Evolutionary conservation across 2,797 vertebrate species (phyloP).

Genomic region (Enteromius anoplus): DNA sequence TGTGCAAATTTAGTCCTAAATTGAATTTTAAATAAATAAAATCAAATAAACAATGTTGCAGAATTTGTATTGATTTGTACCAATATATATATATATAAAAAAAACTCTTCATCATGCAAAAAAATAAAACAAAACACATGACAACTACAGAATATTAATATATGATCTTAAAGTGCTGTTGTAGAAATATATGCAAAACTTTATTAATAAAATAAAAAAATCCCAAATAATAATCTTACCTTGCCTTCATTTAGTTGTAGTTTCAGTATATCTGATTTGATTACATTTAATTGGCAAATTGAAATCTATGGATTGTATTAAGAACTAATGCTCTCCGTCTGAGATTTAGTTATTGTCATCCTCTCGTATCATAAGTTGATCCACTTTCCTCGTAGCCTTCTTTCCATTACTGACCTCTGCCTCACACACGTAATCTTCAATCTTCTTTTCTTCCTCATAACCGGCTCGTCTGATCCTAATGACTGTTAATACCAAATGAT

Average conservation of each 20-base stretch:
- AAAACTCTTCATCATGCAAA: background rate
- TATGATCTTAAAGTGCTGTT: background rate
- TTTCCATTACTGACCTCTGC: conserved; percentile 37
- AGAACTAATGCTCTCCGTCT: background rate
- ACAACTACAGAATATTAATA: background rate
- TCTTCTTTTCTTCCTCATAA: conserved; percentile 35
- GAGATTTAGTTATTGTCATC: background rate
- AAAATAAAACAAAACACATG: background rate
- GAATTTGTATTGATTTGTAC: no score
- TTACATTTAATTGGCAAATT: background rate
- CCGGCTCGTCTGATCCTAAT: conserved; percentile 33
- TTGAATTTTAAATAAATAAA: background rate
- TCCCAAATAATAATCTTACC: no score
- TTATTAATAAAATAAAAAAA: no score
- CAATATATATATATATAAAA: no score
- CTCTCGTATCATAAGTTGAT: conserved; percentile 13
- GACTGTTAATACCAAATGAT: conserved; percentile 45
- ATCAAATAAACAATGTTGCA: background rate
- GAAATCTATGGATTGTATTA: background rate
- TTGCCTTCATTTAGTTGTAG: background rate
- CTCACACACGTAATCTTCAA: conserved; percentile 43
- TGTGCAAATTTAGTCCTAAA: background rate
- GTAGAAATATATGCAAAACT: no score
- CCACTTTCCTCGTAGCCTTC: background rate
- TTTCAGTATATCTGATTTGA: background rate